Base-by-base conservation (phyloP, 92 coral and sea anemone species). In the Epizoanthus rinbou region DNA sequence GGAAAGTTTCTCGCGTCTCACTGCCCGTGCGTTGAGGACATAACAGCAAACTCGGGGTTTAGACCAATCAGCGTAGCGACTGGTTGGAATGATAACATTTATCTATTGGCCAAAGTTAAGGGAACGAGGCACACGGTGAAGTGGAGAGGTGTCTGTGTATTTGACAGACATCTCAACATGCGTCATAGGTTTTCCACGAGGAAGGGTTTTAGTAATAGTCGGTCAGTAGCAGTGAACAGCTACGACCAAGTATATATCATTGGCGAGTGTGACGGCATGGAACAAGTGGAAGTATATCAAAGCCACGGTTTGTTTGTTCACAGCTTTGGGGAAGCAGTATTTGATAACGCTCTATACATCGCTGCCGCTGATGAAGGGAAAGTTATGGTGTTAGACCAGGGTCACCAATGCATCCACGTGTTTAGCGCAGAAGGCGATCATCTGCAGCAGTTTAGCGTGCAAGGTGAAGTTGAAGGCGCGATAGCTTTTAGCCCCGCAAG, bases 41-140 rank as follows among this genome's bases (percentile, higher is more conserved):
- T 63, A 56, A 60, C 71, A 60, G 31, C 72, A 24, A 57, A 63
- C 14, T 69, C 35, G 53, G 58, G 82, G 6, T 78, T 78, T 78
- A 65, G 82, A 62, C 82, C 82, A 62, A 60, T 78, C 70, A 43
- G 82, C 82, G 64, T 78, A n/a, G 31, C 71, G 23, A 78, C 70
- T 39, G 58, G 71, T 39, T 28, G 65, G 69, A 78, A 78, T 62
- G 82, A 41, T 22, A 78, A 15, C 23, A 62, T 62, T 4, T 78
- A 78, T 62, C 23, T 78, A 15, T 23, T 78, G 18, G 57, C 82
- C 4, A 78, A 56, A 19, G 23, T 60, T 5, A 43, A 7, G 1
- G 41, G 16, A 15, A 62, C 43, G 21, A 69, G 16, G 22, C 43
- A 23, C 59, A n/a, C 37, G 0, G 52, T 62, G 16, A 71, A 21